phyloP scores from a whole-genome alignment of 2,888 invertebrate species.

The Agrochola circellaris region DNA sequence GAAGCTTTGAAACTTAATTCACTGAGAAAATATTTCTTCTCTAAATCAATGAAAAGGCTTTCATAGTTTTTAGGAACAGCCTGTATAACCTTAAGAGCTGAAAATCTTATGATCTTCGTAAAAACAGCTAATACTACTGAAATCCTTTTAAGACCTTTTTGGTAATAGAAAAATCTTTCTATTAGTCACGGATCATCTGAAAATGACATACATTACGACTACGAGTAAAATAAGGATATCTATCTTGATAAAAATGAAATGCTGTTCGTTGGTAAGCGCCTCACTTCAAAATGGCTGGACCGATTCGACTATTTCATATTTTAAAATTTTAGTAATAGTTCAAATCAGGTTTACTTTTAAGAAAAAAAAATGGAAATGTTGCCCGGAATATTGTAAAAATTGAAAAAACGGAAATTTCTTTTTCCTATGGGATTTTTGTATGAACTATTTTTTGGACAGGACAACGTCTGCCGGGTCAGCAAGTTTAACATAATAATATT shows the following conservation, averaged over 20 bases:
- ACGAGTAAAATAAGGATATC: neutral
- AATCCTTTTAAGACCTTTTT: slow-evolving; percentile 9
- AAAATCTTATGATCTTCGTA: neutral
- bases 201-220: neutral
- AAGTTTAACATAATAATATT: slow-evolving; percentile 20
- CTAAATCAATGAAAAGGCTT: neutral
- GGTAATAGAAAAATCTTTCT: neutral
- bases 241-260: neutral
- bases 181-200: neutral
- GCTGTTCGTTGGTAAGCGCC: neutral
- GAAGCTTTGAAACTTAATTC: neutral
- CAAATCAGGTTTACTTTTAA: too few species aligned
- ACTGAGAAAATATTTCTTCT: neutral
- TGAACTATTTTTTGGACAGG: too few species aligned
- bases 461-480: too few species aligned
- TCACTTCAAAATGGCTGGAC: neutral
- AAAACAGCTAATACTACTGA: slow-evolving; percentile 1
- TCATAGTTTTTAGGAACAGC: neutral
- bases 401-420: too few species aligned
- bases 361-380: too few species aligned
- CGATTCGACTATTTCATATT: too few species aligned
- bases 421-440: too few species aligned
- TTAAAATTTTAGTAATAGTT: too few species aligned
- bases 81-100: slow-evolving; percentile 5
- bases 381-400: too few species aligned